Evolutionary conservation across 2,888 invertebrate species (phyloP), one percentile per base, ranked within the genome.

Genomic region (Protodeltote pygarga): DNA sequence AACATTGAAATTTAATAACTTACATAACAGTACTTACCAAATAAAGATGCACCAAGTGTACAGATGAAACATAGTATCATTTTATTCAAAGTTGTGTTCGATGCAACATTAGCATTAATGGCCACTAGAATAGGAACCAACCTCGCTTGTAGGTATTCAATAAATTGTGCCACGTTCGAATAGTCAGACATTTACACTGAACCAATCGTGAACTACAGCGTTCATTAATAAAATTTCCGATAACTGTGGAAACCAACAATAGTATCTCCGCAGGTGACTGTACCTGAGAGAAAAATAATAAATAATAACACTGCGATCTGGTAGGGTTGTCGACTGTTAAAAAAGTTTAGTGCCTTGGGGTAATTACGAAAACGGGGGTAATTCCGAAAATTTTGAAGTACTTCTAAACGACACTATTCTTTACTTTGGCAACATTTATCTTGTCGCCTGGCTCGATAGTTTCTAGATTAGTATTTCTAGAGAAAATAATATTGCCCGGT

Each of bases 191-290:
- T 51, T 65, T 51, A 53, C 57, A 53, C 37, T 32, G 32, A 21
- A 32, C 34, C n/a, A 25, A 57, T 46, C 49, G 62, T 35, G 34
- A 61, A 66, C 51, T 62, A n/a, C n/a, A 48, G 41, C 63, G 54
- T 58, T 74, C 74, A 78, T 78, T 77, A 76, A 75, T 73, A 66
- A 68, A 63, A 64, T 71, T 75, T 70, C 73, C 72, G 73, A 75
- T 77, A 62, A 66, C 69, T 62, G 63, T 63, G 54, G 53, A 60
- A 50, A 53, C 62, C 62, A 60, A 73, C 72, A 75, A 71, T 73
- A 38, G 65, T 29, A 51, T 35, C 44, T 46, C 32, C 34, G 52
- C 29, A 50, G 54, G 61, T 44, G 54, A 58, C 52, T 63, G 35
- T 35, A 49, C 49, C n/a, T n/a, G n/a, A n/a, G 55, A 58, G 53